Conservation (phyloP, 2,113 vertebrate genomes). For the Megatriorchis doriae region DNA sequence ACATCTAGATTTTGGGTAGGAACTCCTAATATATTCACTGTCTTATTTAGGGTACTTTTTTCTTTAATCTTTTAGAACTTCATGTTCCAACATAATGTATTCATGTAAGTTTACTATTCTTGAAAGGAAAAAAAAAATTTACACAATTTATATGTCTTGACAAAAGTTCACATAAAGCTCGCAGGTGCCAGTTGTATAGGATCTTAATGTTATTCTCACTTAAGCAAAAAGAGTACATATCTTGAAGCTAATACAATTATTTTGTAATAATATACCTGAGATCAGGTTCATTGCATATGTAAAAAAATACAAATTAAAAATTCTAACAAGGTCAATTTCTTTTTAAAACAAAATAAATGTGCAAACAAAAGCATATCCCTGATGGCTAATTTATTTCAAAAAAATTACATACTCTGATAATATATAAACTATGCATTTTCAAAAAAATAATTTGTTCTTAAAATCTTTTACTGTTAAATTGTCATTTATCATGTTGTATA, state of each 20-base stretch:
- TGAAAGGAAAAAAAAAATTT: neutral
- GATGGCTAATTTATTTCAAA: neutral
- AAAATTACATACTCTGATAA: neutral
- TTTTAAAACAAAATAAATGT: neutral
- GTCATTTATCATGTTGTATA: neutral
- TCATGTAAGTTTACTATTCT: neutral
- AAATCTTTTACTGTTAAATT: neutral
- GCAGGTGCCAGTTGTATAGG: neutral
- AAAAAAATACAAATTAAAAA: neutral
- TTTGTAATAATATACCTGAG: neutral
- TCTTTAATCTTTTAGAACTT: neutral
- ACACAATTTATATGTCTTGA: neutral
- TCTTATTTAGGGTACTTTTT: neutral
- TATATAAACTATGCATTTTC: fast-evolving
- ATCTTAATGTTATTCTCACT: neutral
- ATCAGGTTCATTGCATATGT: neutral
- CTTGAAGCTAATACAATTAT: neutral
- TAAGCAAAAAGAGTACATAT: neutral
- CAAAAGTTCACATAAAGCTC: neutral
- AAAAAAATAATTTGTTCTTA: neutral
- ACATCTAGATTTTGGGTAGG: neutral
- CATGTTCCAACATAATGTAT: neutral
- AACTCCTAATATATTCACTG: neutral
- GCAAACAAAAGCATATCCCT: neutral
- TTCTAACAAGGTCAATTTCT: neutral